phyloP scores from a whole-genome alignment of 2,113 vertebrate genomes.

The Agapornis roseicollis region DNA sequence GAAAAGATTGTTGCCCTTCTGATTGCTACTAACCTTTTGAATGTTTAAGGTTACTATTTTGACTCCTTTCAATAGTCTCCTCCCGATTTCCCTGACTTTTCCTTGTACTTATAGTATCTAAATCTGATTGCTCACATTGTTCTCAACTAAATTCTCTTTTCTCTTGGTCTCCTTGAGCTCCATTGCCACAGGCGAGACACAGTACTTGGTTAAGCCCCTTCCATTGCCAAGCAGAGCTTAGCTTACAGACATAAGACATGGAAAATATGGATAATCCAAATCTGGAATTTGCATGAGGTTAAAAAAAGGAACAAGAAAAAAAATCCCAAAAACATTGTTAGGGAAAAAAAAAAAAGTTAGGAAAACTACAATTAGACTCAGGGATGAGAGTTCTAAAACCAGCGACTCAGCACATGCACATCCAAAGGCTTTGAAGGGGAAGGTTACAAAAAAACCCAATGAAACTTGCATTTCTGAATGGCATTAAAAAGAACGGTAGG shows the following conservation, averaged over 20 bases:
- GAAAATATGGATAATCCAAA: not conserved
- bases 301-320: not conserved
- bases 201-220: not conserved
- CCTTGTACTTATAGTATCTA: not conserved
- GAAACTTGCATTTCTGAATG: not conserved
- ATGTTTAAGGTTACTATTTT: slow-evolving; percentile 39
- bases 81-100: not conserved
- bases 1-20: not conserved
- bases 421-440: not conserved
- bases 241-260: not conserved
- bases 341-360: not conserved
- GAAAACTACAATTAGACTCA: not conserved
- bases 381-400: not conserved
- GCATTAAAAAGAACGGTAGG: not conserved
- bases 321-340: not conserved
- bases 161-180: not conserved
- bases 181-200: not conserved
- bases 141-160: not conserved
- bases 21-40: slow-evolving; percentile 24
- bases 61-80: not conserved
- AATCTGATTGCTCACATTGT: slow-evolving; percentile 26
- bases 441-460: not conserved
- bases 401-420: not conserved
- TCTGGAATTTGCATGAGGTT: not conserved
- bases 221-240: not conserved